Percentiles rank a stretch among this genome's conserved stretches.
phyloP scores from a whole-genome alignment of 2,888 invertebrate species.

The Callinectes sapidus region DNA sequence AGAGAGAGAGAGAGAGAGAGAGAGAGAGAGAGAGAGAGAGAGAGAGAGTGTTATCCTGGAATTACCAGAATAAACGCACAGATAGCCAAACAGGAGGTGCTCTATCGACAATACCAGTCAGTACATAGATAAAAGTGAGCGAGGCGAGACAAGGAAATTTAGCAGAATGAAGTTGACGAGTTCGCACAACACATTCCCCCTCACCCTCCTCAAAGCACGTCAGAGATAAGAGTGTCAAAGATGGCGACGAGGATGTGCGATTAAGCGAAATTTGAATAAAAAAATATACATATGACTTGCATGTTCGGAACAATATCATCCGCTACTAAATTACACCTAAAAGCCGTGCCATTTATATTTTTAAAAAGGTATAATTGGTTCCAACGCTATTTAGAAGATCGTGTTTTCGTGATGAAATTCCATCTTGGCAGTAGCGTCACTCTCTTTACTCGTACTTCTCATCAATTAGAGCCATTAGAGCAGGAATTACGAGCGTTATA shows the following conservation, averaged over 20 bases:
- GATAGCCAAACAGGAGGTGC: neutral
- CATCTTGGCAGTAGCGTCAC: too few species aligned
- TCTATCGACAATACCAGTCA: neutral
- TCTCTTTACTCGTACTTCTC: too few species aligned
- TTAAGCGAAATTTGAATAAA: neutral
- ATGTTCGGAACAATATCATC: neutral
- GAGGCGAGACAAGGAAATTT: neutral
- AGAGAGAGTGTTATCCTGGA: neutral
- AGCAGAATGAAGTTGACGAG: neutral
- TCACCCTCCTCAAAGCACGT: too few species aligned
- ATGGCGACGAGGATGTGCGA: neutral
- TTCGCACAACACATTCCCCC: neutral
- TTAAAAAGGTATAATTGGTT: too few species aligned
- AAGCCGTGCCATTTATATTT: too few species aligned
- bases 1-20: neutral
- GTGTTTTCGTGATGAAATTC: too few species aligned
- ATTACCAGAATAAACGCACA: neutral
- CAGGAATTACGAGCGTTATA: too few species aligned
- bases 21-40: too few species aligned
- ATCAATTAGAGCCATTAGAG: too few species aligned
- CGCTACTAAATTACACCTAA: neutral
- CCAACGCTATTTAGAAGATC: too few species aligned
- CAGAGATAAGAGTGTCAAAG: neutral
- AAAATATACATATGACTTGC: neutral
- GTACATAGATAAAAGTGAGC: neutral